Evolutionary conservation across 1,140 invertebrate genomes (phyloP).

Genomic region (Macrostomum lignano): DNA sequence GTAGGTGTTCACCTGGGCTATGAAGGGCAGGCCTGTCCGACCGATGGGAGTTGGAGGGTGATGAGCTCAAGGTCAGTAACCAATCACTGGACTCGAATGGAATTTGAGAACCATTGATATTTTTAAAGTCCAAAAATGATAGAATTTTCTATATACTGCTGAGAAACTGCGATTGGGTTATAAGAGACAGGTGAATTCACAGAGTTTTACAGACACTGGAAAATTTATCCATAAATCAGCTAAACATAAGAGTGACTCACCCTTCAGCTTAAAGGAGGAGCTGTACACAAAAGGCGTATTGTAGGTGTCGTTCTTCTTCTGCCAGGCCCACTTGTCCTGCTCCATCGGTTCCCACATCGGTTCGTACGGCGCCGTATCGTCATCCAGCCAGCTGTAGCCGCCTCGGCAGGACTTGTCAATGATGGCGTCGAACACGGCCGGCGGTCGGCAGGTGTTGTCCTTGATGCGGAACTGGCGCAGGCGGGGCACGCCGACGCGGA

Average conservation of each 20-base stretch:
- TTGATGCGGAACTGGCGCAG: constrained; percentile 22
- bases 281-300: constrained; percentile 19
- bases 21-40: constrained; percentile 6
- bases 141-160: constrained; percentile 7
- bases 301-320: constrained; percentile 7
- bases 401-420: constrained; percentile 19
- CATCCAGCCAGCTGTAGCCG: constrained; percentile 21
- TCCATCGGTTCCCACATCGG: constrained; percentile 13
- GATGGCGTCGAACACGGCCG: constrained; percentile 9
- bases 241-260: constrained; percentile 17
- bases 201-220: no score
- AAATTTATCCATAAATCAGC: no score
- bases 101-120: background rate
- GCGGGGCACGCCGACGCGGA: constrained; percentile 18
- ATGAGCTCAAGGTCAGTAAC: constrained; percentile 3
- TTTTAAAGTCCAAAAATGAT: constrained; percentile 6
- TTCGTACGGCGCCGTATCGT: constrained; percentile 20
- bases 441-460: constrained; percentile 18
- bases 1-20: no score
- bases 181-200: no score
- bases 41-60: constrained; percentile 3
- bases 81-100: constrained; percentile 2
- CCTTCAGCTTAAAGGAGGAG: constrained; percentile 15
- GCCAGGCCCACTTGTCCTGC: constrained; percentile 9
- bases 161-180: constrained; percentile 5